Conservation (phyloP, 92 coral and sea anemone genomes). For the Zoanthus gigantus region DNA sequence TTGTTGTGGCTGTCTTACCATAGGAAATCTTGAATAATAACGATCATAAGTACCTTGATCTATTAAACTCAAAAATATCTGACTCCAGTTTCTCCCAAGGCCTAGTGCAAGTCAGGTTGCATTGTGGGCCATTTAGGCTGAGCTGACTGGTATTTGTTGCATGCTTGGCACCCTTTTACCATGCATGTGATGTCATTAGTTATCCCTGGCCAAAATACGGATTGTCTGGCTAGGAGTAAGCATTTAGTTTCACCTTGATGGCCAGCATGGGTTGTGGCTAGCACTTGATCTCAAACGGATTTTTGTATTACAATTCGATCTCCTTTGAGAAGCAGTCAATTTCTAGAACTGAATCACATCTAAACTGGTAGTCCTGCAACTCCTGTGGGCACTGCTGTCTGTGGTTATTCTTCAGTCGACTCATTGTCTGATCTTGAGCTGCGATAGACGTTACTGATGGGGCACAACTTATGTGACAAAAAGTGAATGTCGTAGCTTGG, state of each 20-base stretch:
- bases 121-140: background rate
- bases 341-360: constrained; percentile 68
- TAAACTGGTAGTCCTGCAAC: constrained; percentile 26
- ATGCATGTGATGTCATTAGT: constrained; percentile 24
- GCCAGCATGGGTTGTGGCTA: background rate
- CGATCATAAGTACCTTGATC: background rate
- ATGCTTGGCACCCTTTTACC: constrained; percentile 40
- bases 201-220: constrained; percentile 19
- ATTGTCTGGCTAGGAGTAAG: too few relatives aligned
- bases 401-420: background rate
- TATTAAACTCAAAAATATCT: background rate
- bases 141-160: constrained; percentile 46
- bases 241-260: too few relatives aligned
- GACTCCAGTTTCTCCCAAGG: background rate
- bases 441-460: background rate
- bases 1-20: background rate
- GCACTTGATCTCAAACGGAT: background rate
- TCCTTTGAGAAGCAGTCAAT: constrained; percentile 54
- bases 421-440: background rate
- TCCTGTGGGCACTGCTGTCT: constrained; percentile 55
- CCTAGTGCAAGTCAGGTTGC: background rate
- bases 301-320: constrained; percentile 47
- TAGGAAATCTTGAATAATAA: background rate
- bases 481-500: background rate
- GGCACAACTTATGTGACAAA: background rate